phyloP scores from a whole-genome alignment of 2,888 invertebrate species.

The Microplitis deprimator region DNA sequence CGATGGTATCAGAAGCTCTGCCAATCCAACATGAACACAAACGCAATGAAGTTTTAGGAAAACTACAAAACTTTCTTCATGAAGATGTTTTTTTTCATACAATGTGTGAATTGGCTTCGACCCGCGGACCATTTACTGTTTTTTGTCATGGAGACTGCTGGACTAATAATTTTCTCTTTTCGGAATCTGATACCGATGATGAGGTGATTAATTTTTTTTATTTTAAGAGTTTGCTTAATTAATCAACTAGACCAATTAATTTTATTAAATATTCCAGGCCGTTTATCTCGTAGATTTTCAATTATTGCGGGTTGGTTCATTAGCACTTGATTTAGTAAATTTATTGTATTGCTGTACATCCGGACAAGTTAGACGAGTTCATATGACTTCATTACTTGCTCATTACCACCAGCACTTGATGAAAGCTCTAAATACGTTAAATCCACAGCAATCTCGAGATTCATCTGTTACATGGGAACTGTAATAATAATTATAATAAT shows the following conservation, averaged over 20 bases:
- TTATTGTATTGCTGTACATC: conserved; percentile 79
- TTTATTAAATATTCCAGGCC: conserved; percentile 69
- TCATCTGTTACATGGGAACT: conserved; percentile 73
- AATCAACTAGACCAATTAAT: conserved; percentile 50
- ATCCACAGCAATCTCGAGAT: conserved; percentile 71
- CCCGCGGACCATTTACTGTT: conserved; percentile 78
- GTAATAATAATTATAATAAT: conserved; percentile 70
- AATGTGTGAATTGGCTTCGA: conserved; percentile 78
- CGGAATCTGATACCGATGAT: conserved; percentile 63
- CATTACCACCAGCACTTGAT: conserved; percentile 77
- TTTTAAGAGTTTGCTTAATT: no score
- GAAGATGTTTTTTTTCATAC: conserved; percentile 78
- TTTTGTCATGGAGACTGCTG: conserved; percentile 84
- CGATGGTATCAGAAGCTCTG: conserved; percentile 74
- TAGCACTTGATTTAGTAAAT: conserved; percentile 79
- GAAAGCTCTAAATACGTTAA: conserved; percentile 74
- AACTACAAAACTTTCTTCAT: conserved; percentile 76
- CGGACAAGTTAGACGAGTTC: conserved; percentile 75
- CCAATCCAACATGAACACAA: conserved; percentile 65
- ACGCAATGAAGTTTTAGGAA: conserved; percentile 75
- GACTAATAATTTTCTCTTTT: conserved; percentile 82
- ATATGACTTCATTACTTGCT: conserved; percentile 75
- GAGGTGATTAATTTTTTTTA: conserved; percentile 54
- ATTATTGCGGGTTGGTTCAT: conserved; percentile 79
- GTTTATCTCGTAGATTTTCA: conserved; percentile 82